phyloP scores from a whole-genome alignment of 2,888 invertebrate species.

The Drosophila testacea region DNA sequence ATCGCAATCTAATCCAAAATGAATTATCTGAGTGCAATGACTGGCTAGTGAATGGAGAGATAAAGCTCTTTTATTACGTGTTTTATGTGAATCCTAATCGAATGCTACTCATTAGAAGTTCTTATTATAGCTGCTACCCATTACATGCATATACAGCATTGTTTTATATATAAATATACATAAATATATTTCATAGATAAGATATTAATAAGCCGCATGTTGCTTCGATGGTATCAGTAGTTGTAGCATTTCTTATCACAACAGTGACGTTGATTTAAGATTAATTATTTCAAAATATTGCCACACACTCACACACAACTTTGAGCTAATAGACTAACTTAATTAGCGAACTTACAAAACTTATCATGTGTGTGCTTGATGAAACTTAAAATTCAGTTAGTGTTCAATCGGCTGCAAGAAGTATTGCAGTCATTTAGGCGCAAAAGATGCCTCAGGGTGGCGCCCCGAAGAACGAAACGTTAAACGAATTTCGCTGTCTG shows the following conservation, averaged over 20 bases:
- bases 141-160: slow-evolving; percentile 3
- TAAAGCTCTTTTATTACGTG: slow-evolving; percentile 49
- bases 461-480: neutral
- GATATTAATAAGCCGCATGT: slow-evolving; percentile 50
- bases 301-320: slow-evolving; percentile 17
- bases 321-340: slow-evolving; percentile 35
- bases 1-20: slow-evolving; percentile 40
- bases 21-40: slow-evolving; percentile 41
- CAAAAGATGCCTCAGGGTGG: slow-evolving; percentile 7
- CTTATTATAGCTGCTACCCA: slow-evolving; percentile 13
- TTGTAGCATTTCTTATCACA: slow-evolving; percentile 37
- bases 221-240: neutral
- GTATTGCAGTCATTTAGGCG: slow-evolving; percentile 29
- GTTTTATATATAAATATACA: slow-evolving; percentile 12
- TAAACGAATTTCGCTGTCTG: slow-evolving; percentile 28
- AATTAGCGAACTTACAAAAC: slow-evolving; percentile 36
- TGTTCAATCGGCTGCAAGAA: slow-evolving; percentile 33
- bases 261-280: slow-evolving; percentile 47
- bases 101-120: slow-evolving; percentile 26
- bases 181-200: slow-evolving; percentile 24
- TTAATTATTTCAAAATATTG: slow-evolving; percentile 50
- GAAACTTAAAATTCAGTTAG: slow-evolving; percentile 42
- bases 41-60: slow-evolving; percentile 28
- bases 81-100: slow-evolving; percentile 46
- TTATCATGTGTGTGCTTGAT: slow-evolving; percentile 7